Base-by-base conservation (phyloP, 23 tunicate species). In the Clavelina lepadiformis region DNA sequence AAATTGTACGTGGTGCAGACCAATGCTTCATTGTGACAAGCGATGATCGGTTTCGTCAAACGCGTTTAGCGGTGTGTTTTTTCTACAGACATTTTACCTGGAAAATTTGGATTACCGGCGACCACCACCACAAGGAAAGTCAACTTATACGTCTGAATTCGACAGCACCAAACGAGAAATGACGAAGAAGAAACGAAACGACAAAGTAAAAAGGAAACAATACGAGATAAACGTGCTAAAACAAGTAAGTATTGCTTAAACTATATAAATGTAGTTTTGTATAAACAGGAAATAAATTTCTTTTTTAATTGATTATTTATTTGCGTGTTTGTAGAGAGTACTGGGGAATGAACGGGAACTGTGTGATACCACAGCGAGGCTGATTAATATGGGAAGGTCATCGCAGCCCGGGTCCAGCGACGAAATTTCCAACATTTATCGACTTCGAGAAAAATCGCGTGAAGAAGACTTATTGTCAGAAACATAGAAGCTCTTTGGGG, bases 281-380 rank as follows among this genome's bases (percentile, higher is more conserved):
- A 15, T 15, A 11, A 44, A 44, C 11, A 15, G 49, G 15, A 44
- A 44, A 44, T 11, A 44, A 44, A 44, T 44, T 15, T 15, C 15
- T 44, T 15, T 15, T 44, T 11, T 44, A 15, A 44, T 15, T 11
- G 49, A 11, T 11, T 11, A 44, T 44, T 44, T 11, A 44, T 20
- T 20, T 59, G 29, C 28, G 61, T 57, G 52, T 15, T 28, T 46
- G 15, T 71, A 76, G 75, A 74, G 65, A 18, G 74, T 86, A 20
- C 83, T 74, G 28, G 77, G 82, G 6, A 82, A 86, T 31, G 95
- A 86, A 53, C 75, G 56, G 20, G 95, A 86, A 38, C 60, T 86
- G 46, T 86, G 95, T 62, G 38, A 63, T 15, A 65, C 95, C 25
- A 71, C 95, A 1, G 95, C 95, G 19, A 41, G 65, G 28, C 62